phyloP scores from a whole-genome alignment of 2,113 vertebrate species.

The Osmerus eperlanus region DNA sequence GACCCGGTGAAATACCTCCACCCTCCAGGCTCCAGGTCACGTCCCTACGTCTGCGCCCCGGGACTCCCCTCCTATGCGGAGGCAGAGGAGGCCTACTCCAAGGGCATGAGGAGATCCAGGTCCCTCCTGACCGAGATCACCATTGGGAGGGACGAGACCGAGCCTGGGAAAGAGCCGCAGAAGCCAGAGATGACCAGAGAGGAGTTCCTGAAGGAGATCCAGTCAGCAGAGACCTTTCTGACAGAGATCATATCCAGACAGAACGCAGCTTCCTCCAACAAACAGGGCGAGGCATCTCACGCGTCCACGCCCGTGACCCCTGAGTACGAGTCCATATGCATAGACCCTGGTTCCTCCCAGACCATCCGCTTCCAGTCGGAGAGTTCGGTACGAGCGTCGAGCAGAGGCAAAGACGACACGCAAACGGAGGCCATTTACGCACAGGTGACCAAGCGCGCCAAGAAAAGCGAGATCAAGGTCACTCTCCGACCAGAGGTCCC shows the following conservation, averaged over 20 bases:
- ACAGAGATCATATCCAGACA: slow-evolving; percentile 77
- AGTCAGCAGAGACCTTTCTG: slow-evolving; percentile 76
- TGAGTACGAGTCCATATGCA: slow-evolving; percentile 75
- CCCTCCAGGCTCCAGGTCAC: slow-evolving; percentile 62
- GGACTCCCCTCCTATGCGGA: slow-evolving; percentile 61
- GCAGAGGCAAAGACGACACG: slow-evolving; percentile 56
- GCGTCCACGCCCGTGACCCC: slow-evolving; percentile 67
- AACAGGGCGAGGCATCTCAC: slow-evolving; percentile 48
- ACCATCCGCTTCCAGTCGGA: slow-evolving; percentile 72
- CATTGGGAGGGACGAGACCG: slow-evolving; percentile 43
- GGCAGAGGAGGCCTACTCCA: slow-evolving; percentile 64
- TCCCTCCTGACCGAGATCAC: slow-evolving; percentile 67
- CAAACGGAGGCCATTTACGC: slow-evolving; percentile 76
- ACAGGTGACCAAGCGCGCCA: slow-evolving; percentile 76
- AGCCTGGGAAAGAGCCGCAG: slow-evolving; percentile 39
- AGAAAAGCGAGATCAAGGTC: slow-evolving; percentile 74
- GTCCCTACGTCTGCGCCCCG: slow-evolving; percentile 51
- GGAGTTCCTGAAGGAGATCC: slow-evolving; percentile 74
- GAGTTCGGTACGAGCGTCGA: slow-evolving; percentile 53
- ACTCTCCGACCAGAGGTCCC: slow-evolving; percentile 72
- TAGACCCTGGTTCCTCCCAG: slow-evolving; percentile 67
- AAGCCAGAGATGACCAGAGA: slow-evolving; percentile 69
- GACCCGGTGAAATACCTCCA: slow-evolving; percentile 68
- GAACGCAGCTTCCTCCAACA: slow-evolving; percentile 45
- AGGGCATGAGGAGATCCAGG: slow-evolving; percentile 65